Base-by-base conservation (phyloP, 2,888 invertebrate genomes). In the Eumacrocentrus americanus region DNA sequence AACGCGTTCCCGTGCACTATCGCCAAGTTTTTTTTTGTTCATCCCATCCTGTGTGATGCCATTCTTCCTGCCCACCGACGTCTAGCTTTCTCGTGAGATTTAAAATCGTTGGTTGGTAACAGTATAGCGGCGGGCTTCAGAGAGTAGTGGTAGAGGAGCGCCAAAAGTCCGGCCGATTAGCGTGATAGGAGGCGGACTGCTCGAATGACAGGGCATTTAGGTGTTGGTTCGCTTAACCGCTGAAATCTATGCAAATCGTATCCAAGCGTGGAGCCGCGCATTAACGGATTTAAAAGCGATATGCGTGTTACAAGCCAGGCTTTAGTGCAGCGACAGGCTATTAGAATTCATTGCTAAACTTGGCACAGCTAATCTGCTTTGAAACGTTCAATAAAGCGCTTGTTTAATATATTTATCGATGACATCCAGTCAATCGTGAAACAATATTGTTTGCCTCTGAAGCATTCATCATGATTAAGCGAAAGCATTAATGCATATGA, bases 201-300 rank as follows among this genome's bases (percentile, higher is more conserved):
- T 62, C 63, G 65, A 64, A 68, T 63, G 65, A 67, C 34, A 54
- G 53, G 52, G 38, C 54, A 46, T 37, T 60, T 44, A 46, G 40
- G 38, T 29, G 56, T 57, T 38, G 37, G 52, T 52, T 51, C 37
- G 47, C 50, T 57, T 47, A 51, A 55, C 58, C 48, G 37, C 38
- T 47, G 67, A 69, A 71, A 72, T 70, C 73, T 74, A 77, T 76
- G 76, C 75, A 77, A 77, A 77, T 77, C 72, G 70, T 68, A 29
- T 64, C 65, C 68, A 70, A 42, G 14, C 68, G 14, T 38, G 63
- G 62, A 72, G 65, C 70, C 67, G 42, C 63, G 74, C 69, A 72
- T 77, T 75, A 77, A 73, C 72, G 77, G 77, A 77, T 77, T 77
- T 76, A 75, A 77, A 77, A 77, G 74, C 74, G 70, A 77, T 76